Base-by-base conservation (phyloP, 2,888 invertebrate genomes). In the Eristalis tenax region DNA sequence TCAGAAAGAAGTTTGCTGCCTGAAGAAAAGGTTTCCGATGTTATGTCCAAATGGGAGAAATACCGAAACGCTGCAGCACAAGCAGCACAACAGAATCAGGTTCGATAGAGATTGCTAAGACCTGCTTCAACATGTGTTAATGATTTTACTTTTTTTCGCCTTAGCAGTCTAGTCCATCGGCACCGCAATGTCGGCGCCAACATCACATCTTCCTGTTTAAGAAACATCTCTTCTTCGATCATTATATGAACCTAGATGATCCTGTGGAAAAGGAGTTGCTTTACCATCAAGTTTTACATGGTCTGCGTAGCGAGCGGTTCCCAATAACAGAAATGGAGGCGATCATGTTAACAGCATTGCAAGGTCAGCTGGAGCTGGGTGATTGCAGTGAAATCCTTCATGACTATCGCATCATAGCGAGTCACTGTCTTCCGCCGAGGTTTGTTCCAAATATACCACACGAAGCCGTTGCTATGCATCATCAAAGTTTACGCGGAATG, bases 281-380 rank as follows among this genome's bases (percentile, higher is more conserved):
- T 40, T 98, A 98, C 93, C 98, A 98, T 94, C 99, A 99, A 93
- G 96, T 98, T 70, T 94, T 99, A 85, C 97, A 98, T 91, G 96
- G 97, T 89, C 95, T 99, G 82, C 95, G 98, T 76, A 97, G 97
- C 89, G 98, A 98, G 94, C 94, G 98, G 32, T 97, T 98, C 92
- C 99, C 98, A 0, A 96, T 99, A 69, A 97, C 98, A 69, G 97
- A 98, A 90, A 97, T 98, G 92, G 98, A 99, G 94, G 98, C 98
- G 83, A 97, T 98, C 93, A 98, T 98, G 97, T 93, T 99, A 79
- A 97, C 98, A 66, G 98, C 99, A 23, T 94, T 99, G 65, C 98
- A 98, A 94, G 97, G 98, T 59, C 99, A 99, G 93, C 95, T 98
- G 40, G 98, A 98, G 92, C 94, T 97, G 88, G 97, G 98, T 43